Percentiles rank a stretch among this genome's conserved stretches.
Conservation (phyloP, 2,113 vertebrate genomes). For the Tachysurus vachellii region DNA sequence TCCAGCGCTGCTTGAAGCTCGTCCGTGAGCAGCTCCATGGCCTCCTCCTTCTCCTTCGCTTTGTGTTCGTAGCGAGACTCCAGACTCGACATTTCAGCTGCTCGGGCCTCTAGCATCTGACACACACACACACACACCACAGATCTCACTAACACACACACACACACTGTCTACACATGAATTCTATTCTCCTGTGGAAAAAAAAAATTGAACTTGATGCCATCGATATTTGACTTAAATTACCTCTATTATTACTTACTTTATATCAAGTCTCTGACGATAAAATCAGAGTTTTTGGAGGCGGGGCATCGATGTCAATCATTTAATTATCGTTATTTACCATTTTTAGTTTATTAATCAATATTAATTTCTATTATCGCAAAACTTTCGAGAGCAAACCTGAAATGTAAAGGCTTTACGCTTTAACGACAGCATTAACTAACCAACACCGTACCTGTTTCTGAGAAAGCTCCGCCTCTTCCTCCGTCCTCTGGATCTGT, state of each 20-base stretch:
- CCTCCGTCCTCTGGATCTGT: constrained; percentile 54
- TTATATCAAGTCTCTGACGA: too few species aligned
- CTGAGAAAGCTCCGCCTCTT: constrained; percentile 63
- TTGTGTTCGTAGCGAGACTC: constrained; percentile 63
- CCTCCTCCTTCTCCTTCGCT: constrained; percentile 65
- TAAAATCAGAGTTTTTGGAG: too few species aligned
- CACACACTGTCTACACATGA: not conserved
- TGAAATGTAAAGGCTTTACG: too few species aligned
- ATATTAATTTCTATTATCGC: not conserved
- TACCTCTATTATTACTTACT: too few species aligned
- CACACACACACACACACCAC: not conserved
- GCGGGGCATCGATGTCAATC: too few species aligned
- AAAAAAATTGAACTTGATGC: not conserved
- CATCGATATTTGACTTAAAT: too few species aligned
- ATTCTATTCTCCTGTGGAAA: not conserved
- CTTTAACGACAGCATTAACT: too few species aligned
- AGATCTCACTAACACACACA: not conserved
- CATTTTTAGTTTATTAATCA: not conserved
- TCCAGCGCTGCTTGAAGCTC: constrained; percentile 64
- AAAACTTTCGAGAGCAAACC: too few species aligned
- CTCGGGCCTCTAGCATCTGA: constrained; percentile 50
- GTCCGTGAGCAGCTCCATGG: constrained; percentile 65
- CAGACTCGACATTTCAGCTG: constrained; percentile 63
- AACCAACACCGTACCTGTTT: constrained; percentile 57
- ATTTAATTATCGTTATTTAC: not conserved